Evolutionary conservation across 1,140 invertebrate species (phyloP).

Genomic region (Oscheius sp.): DNA sequence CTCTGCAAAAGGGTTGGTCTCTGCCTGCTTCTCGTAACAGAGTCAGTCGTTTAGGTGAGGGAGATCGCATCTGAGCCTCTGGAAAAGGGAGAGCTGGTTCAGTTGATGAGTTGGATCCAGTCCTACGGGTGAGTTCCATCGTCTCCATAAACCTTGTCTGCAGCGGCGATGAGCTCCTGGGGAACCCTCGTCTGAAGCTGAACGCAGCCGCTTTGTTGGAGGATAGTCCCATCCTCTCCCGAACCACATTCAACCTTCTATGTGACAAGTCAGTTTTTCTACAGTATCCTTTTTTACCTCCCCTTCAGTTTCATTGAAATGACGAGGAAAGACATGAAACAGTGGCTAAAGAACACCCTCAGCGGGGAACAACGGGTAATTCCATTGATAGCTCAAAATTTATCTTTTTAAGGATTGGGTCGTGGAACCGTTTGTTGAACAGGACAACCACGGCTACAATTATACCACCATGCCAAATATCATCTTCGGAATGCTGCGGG

Average conservation of each 20-base stretch:
- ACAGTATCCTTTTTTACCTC: slow-evolving; percentile 10
- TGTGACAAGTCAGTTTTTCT: slow-evolving; percentile 75
- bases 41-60: slow-evolving; percentile 69
- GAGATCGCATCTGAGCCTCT: slow-evolving; percentile 81
- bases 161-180: slow-evolving; percentile 77
- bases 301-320: slow-evolving; percentile 68
- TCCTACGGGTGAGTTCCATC: slow-evolving; percentile 63
- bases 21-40: slow-evolving; percentile 16
- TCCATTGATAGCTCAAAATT: not conserved
- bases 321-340: slow-evolving; percentile 85
- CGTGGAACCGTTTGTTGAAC: slow-evolving; percentile 74
- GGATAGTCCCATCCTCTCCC: slow-evolving; percentile 63
- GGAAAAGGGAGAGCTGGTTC: slow-evolving; percentile 94
- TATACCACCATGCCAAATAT: slow-evolving; percentile 90
- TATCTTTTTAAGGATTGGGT: slow-evolving; percentile 71
- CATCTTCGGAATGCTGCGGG: slow-evolving; percentile 94
- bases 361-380: slow-evolving; percentile 75
- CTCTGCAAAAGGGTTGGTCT: slow-evolving; percentile 77
- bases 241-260: slow-evolving; percentile 71
- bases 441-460: slow-evolving; percentile 75
- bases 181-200: slow-evolving; percentile 80
- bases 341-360: slow-evolving; percentile 92
- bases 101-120: slow-evolving; percentile 82
- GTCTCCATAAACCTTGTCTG: slow-evolving; percentile 33
- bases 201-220: slow-evolving; percentile 77